Percentiles rank a stretch among this genome's conserved stretches.
Evolutionary conservation across 2,797 vertebrate species (phyloP).

Genomic region (Stomatorhinus walkeri): DNA sequence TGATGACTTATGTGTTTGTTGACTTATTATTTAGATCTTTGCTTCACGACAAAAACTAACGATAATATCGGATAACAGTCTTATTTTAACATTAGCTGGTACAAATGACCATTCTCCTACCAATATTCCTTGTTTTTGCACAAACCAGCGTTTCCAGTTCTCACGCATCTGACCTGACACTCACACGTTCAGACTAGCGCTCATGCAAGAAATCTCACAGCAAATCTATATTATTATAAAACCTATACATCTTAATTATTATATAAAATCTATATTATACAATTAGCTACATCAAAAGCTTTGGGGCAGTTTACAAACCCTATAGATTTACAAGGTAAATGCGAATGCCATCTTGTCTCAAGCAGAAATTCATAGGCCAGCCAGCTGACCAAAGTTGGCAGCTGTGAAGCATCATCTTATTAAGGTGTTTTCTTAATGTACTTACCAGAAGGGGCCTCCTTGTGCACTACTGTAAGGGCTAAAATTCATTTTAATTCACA

Average conservation of each 20-base stretch:
- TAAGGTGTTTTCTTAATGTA: not conserved
- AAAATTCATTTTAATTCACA: not conserved
- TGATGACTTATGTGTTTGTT: not conserved
- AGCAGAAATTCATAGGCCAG: not conserved
- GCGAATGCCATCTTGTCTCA: not conserved
- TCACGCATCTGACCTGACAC: not conserved
- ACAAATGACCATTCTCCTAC: not conserved
- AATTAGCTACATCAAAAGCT: not conserved
- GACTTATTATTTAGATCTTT: not conserved
- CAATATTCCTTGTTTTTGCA: not conserved
- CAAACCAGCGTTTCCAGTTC: not conserved
- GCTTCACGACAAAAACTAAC: not conserved
- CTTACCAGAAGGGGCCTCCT: not conserved
- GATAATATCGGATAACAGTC: not conserved
- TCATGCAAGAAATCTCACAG: not conserved
- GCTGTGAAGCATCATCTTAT: not conserved
- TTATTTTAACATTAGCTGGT: not conserved
- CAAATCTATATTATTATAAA: not conserved
- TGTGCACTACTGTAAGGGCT: not conserved
- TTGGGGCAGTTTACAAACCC: not conserved
- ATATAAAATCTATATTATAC: not conserved
- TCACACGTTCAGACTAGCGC: not conserved
- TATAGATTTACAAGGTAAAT: not conserved
- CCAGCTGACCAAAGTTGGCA: not conserved
- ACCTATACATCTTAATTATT: not conserved